phyloP scores from a whole-genome alignment of 2,888 invertebrate genomes.

The Prenolepis imparis region DNA sequence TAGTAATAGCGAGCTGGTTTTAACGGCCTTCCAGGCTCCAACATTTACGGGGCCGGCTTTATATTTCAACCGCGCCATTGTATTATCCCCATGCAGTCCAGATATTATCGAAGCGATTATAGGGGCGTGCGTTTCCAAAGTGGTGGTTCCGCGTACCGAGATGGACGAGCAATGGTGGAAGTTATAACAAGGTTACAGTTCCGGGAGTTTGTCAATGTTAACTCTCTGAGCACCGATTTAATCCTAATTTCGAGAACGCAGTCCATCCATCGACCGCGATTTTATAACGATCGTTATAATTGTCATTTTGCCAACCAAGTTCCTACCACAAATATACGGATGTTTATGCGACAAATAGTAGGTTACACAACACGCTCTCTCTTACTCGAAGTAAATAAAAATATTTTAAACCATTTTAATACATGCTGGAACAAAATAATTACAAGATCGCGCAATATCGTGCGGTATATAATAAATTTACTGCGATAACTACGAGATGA shows the following conservation, averaged over 20 bases:
- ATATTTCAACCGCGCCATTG: constrained; percentile 20
- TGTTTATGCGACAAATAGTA: neutral
- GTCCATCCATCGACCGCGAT: neutral
- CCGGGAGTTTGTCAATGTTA: constrained; percentile 15
- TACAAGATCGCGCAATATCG: neutral
- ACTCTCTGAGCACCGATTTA: constrained; percentile 34
- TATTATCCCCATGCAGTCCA: neutral
- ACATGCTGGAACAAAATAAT: neutral
- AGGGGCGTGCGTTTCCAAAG: constrained; percentile 7
- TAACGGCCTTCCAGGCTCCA: neutral
- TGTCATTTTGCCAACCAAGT: neutral
- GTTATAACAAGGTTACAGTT: constrained; percentile 7
- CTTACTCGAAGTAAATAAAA: neutral
- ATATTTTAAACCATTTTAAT: neutral
- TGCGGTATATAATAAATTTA: neutral
- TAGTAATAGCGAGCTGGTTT: neutral
- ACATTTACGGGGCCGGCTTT: constrained; percentile 4
- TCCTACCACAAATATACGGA: constrained; percentile 17
- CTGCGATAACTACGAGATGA: neutral
- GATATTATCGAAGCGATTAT: constrained; percentile 43
- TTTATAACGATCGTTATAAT: constrained; percentile 15
- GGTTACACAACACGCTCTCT: neutral
- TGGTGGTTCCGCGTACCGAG: neutral
- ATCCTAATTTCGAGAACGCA: neutral
- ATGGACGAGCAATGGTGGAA: constrained; percentile 26